Evolutionary conservation across 64 coral and sea anemone genomes (phyloP).

Genomic region (Montipora cactus): DNA sequence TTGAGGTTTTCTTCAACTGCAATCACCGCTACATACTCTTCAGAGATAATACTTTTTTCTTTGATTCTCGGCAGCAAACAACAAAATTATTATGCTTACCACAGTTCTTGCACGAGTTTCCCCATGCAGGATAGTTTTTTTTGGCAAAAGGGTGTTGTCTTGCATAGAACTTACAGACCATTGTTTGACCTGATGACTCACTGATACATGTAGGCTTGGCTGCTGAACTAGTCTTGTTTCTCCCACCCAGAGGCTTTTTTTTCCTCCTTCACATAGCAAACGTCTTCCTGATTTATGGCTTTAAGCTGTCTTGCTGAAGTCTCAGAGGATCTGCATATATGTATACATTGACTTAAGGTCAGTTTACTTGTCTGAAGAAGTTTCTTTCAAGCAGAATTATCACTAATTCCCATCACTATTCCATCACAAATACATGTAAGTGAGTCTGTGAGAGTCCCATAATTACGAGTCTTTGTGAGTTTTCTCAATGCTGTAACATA

Average conservation of each 20-base stretch:
- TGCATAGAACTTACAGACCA: slow-evolving; percentile 6
- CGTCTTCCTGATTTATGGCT: slow-evolving; percentile 1
- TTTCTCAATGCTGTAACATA: slow-evolving; percentile 26
- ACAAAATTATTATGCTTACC: neutral
- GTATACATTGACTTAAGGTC: slow-evolving; percentile 41
- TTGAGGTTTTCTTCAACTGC: slow-evolving; percentile 2
- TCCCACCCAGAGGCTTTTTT: neutral
- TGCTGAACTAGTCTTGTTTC: neutral
- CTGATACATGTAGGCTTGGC: neutral
- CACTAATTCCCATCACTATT: slow-evolving; percentile 58
- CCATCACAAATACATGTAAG: slow-evolving; percentile 2
- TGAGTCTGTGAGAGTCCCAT: slow-evolving; percentile 33
- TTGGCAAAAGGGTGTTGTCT: neutral
- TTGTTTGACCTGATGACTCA: neutral
- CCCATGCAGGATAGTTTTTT: slow-evolving; percentile 22
- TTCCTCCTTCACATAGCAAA: slow-evolving; percentile 20
- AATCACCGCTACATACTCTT: slow-evolving; percentile 13
- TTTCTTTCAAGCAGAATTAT: slow-evolving; percentile 56
- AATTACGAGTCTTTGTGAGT: slow-evolving; percentile 58
- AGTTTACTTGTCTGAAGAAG: slow-evolving; percentile 41
- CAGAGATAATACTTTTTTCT: neutral
- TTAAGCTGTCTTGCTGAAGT: slow-evolving; percentile 14
- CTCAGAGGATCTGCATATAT: slow-evolving; percentile 36
- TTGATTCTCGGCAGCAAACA: neutral
- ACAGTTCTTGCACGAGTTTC: neutral